Conservation (phyloP, 2,797 vertebrate species). For the Dromococcyx pavoninus region DNA sequence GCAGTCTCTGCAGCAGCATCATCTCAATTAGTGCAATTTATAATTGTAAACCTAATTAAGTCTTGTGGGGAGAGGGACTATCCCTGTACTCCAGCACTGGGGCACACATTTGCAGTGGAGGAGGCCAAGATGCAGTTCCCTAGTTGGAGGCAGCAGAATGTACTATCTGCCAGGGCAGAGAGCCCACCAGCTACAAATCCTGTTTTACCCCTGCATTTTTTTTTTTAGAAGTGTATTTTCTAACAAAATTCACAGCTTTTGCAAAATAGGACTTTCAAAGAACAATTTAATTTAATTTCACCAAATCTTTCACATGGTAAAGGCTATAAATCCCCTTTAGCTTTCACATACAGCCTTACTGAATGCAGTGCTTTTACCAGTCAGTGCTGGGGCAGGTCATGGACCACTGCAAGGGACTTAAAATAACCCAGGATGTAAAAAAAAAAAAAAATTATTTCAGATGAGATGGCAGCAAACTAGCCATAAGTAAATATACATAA, state of each 20-base stretch:
- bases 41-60: not conserved
- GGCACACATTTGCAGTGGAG: fast-evolving
- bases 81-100: not conserved
- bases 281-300: not conserved
- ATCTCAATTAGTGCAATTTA: fast-evolving
- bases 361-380: not conserved
- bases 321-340: not conserved
- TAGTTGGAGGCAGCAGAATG: not conserved
- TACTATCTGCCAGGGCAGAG: not conserved
- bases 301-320: not conserved
- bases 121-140: fast-evolving
- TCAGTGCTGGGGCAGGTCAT: not conserved
- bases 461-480: not conserved
- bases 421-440: not conserved
- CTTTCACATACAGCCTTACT: not conserved
- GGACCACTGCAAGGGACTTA: not conserved
- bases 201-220: not conserved
- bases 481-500: not conserved
- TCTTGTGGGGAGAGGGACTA: not conserved
- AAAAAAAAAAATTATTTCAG: not conserved
- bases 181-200: not conserved
- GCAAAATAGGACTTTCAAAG: not conserved
- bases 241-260: not conserved
- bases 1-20: not conserved
- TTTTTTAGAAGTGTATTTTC: not conserved